phyloP scores from a whole-genome alignment of 2,888 invertebrate genomes.

The Parochlus steinenii region DNA sequence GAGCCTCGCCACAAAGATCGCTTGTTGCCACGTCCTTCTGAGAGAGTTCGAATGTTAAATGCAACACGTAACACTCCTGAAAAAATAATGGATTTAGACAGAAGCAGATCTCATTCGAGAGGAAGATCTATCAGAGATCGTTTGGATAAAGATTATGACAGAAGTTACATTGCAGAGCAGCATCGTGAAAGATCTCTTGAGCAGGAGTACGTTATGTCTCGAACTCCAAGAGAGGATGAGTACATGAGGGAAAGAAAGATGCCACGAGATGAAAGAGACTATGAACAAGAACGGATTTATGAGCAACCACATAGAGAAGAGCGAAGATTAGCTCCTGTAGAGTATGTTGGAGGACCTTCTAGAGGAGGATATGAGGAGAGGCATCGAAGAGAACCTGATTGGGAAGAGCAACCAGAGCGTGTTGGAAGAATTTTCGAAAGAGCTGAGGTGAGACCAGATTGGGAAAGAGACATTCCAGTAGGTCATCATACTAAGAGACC shows the following conservation, averaged over 20 bases:
- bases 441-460: slow-evolving; percentile 1
- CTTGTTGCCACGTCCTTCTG: neutral
- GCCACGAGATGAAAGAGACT: slow-evolving; percentile 26
- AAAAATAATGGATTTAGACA: slow-evolving; percentile 1
- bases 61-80: slow-evolving; percentile 1
- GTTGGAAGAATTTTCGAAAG: slow-evolving; percentile 3
- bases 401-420: slow-evolving; percentile 19
- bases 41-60: neutral
- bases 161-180: slow-evolving; percentile 1
- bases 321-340: slow-evolving; percentile 42
- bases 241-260: neutral
- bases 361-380: slow-evolving; percentile 31
- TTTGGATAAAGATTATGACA: slow-evolving; percentile 8
- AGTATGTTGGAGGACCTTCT: slow-evolving; percentile 30
- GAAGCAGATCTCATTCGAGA: slow-evolving; percentile 5
- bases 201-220: too few relatives aligned
- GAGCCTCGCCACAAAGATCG: slow-evolving; percentile 1
- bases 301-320: slow-evolving; percentile 34
- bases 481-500: slow-evolving; percentile 1
- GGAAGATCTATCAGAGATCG: slow-evolving; percentile 8
- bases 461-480: slow-evolving; percentile 5
- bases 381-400: slow-evolving; percentile 36
- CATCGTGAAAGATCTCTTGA: too few relatives aligned
- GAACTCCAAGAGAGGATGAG: neutral
- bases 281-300: slow-evolving; percentile 34